Base-by-base conservation (phyloP, 2,888 invertebrate species). In the Trimorus sp. region DNA sequence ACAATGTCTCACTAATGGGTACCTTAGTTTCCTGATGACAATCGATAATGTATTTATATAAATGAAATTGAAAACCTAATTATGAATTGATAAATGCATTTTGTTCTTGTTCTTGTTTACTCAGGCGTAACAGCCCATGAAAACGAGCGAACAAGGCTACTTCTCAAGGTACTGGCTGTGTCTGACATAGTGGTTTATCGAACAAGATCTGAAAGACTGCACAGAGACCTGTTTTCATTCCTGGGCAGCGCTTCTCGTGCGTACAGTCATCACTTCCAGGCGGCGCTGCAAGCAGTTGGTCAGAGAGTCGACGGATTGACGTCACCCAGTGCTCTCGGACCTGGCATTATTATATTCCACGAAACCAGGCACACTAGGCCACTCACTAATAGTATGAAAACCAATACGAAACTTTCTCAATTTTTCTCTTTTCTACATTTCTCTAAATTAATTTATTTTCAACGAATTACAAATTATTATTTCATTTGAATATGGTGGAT, bases 121-220 rank as follows among this genome's bases (percentile, higher is more conserved):
- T n/a, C 45, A 90, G 90, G 90, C 82, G 86, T 92, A 73, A 93
- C 94, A 1, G 91, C 92, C 76, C 93, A 94, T 87, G 94, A 94
- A 84, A 94, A 94, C 85, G 94, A 94, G 89, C 92, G 94, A 68
- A 95, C 94, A 83, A 93, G 96, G 62, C 93, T 97, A 66, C 91
- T 97, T 59, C 92, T 97, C 40, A 97, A 96, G 92, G 94, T 97
- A 65, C 92, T 97, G n/a, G 96, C 96, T 6, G 94, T 97, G 65
- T 96, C 96, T 3, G 97, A 97, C 91, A 93, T 97, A 83, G 94
- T 96, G 0, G 94, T 97, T 60, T 97, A 95, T 90, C 93, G 96
- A 73, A 96, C 96, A 9, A 93, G 95, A 74, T 94, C 96, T 0
- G 96, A 96, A 88, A 93, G 96, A 63, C 90, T 97, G 49, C 95